These are phyloP conservation scores for Tetrapedia diversipes DNA, from an alignment of 2,888 invertebrate genomes.

Conservation along the genomic window DNA sequence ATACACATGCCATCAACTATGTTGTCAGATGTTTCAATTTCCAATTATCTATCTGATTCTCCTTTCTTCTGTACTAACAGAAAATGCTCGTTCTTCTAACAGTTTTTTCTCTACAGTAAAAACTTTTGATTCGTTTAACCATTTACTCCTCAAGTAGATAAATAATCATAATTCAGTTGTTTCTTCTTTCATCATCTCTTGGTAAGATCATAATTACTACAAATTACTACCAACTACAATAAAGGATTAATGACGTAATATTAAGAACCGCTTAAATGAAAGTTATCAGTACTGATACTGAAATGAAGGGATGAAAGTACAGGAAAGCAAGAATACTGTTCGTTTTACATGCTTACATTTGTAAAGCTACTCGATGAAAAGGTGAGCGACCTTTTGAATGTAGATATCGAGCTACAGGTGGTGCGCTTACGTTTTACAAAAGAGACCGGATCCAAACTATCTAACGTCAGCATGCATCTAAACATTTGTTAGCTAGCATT, in stretches of 20 bases:
- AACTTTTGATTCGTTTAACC: no score
- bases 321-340: neutral
- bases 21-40: neutral
- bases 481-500: neutral
- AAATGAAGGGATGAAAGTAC: no score
- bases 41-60: neutral
- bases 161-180: no score
- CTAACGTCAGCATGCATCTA: conserved; percentile 19
- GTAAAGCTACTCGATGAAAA: neutral
- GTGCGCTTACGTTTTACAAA: conserved; percentile 59
- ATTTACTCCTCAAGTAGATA: no score
- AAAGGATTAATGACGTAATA: no score
- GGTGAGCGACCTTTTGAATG: conserved; percentile 37
- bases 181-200: neutral
- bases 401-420: conserved; percentile 70
- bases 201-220: no score
- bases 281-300: neutral
- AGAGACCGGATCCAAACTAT: neutral
- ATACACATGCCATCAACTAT: neutral
- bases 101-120: no score
- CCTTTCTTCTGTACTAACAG: no score
- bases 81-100: no score
- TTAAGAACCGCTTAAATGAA: no score
- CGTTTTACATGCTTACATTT: conserved; percentile 42
- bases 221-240: no score